Percentiles rank a stretch among this genome's conserved stretches.
phyloP scores from a whole-genome alignment of 2,113 vertebrate genomes.

The Opisthocomus hoazin region DNA sequence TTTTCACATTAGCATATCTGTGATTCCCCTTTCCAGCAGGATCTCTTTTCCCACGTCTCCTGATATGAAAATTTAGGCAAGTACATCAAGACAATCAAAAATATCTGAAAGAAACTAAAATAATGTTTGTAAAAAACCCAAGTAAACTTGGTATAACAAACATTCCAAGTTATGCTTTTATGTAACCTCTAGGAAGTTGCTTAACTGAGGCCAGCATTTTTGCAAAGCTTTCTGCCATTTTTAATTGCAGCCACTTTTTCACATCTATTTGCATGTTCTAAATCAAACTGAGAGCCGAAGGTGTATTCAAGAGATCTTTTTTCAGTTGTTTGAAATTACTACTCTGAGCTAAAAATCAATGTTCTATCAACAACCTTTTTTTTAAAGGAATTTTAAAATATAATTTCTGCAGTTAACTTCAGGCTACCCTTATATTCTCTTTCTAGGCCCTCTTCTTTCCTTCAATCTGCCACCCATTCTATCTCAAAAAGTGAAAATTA shows the following conservation, averaged over 20 bases:
- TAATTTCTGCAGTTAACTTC: neutral
- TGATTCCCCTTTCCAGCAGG: neutral
- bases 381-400: neutral
- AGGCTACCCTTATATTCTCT: neutral
- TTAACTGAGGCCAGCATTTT: neutral
- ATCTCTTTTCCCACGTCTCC: neutral
- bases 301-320: neutral
- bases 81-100: neutral
- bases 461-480: neutral
- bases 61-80: neutral
- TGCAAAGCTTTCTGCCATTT: neutral
- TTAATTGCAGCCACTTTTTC: neutral
- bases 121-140: neutral
- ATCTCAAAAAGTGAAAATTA: neutral
- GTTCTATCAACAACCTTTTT: neutral
- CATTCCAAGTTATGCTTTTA: neutral
- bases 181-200: neutral
- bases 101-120: neutral
- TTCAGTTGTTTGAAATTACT: conserved; percentile 12
- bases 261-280: conserved; percentile 12
- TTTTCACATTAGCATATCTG: neutral
- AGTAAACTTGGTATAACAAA: neutral
- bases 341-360: conserved; percentile 22
- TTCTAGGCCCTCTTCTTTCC: neutral
- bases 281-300: neutral